Evolutionary conservation across 2,888 invertebrate species (phyloP).

Genomic region (Aporophyla nigra): DNA sequence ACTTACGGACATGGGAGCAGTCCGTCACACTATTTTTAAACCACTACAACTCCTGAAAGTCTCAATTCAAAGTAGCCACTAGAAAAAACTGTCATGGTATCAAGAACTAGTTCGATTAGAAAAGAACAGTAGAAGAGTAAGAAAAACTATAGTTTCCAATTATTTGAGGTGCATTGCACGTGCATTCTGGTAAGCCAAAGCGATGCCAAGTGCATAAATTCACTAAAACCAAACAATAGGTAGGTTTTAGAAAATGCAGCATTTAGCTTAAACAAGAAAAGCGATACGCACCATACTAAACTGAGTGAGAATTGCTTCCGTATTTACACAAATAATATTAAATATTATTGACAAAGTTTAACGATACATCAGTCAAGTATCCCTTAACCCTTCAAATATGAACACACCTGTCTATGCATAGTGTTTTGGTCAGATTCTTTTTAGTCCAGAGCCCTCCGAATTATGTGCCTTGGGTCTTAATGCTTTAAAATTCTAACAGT

Average conservation of each 20-base stretch:
- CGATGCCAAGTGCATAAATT: not conserved
- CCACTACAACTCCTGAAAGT: not conserved
- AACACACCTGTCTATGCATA: slow-evolving; percentile 75
- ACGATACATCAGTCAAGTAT: slow-evolving; percentile 26
- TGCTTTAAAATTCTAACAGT: slow-evolving; percentile 87
- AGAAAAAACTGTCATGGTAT: not conserved
- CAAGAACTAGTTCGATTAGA: not conserved
- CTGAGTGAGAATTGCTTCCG: not conserved
- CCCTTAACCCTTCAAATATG: slow-evolving; percentile 49
- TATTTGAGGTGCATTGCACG: not conserved
- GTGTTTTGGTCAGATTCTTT: slow-evolving; percentile 83
- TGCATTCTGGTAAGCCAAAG: not conserved
- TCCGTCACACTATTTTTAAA: not conserved
- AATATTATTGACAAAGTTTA: slow-evolving; percentile 32
- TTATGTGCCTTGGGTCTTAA: slow-evolving; percentile 80
- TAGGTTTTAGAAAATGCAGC: not conserved
- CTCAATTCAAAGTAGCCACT: not conserved
- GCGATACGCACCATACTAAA: not conserved
- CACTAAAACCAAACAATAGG: too few species aligned
- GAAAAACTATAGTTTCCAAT: not conserved
- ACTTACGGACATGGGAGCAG: not conserved
- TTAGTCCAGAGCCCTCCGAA: slow-evolving; percentile 80
- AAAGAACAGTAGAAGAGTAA: not conserved
- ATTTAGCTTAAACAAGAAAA: not conserved
- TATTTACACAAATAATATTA: not conserved